Evolutionary conservation across 2,888 invertebrate species (phyloP).

Genomic region (Oscheius onirici): DNA sequence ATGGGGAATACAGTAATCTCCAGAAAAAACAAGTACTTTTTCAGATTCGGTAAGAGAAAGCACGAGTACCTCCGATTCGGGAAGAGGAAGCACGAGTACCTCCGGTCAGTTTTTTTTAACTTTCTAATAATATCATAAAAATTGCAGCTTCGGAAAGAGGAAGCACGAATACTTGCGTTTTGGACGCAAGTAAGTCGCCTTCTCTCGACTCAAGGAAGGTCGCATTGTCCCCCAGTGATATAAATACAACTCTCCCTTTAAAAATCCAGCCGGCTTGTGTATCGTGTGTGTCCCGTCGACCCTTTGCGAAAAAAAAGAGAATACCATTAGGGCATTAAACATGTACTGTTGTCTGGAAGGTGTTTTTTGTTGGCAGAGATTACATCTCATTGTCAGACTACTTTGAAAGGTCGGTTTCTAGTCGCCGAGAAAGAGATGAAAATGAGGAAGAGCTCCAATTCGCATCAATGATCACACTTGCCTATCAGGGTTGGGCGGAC

Average conservation of each 20-base stretch:
- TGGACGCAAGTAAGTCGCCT: slow-evolving; percentile 56
- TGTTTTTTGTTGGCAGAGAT: no score
- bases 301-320: neutral
- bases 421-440: no score
- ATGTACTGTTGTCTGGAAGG: slow-evolving; percentile 20
- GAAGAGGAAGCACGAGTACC: slow-evolving; percentile 70
- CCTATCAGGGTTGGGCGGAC: no score
- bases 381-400: no score
- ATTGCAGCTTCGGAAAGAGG: slow-evolving; percentile 58
- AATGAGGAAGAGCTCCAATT: no score
- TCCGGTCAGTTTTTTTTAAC: slow-evolving; percentile 36
- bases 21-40: slow-evolving; percentile 12
- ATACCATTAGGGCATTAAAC: slow-evolving; percentile 25
- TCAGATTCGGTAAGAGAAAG: slow-evolving; percentile 62
- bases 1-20: no score
- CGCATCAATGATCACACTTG: no score
- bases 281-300: neutral
- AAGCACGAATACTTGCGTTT: slow-evolving; percentile 69
- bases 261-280: neutral
- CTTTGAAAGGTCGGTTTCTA: no score
- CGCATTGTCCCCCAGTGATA: neutral
- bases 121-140: neutral
- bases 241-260: no score
- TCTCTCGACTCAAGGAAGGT: neutral
- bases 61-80: slow-evolving; percentile 68